Percentiles rank a stretch among this genome's conserved stretches.
phyloP scores from a whole-genome alignment of 37 sponge, comb jelly and placozoan species.

The Eunapius fragilis region DNA sequence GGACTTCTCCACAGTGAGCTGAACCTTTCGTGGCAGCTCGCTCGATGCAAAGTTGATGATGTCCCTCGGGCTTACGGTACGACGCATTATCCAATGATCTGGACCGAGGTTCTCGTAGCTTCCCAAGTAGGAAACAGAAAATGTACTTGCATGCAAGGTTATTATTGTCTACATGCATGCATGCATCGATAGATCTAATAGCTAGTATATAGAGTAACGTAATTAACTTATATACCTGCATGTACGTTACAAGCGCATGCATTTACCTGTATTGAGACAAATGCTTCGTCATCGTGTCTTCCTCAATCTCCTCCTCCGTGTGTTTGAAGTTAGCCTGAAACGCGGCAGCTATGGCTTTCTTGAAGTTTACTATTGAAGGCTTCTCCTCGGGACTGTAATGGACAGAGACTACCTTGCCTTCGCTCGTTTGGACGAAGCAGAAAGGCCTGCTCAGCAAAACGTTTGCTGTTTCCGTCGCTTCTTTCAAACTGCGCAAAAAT shows the following conservation, averaged over 20 bases:
- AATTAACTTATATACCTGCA: no score
- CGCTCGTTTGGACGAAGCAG: constrained; percentile 34
- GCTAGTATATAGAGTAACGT: no score
- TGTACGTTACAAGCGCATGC: no score
- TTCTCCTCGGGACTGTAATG: constrained; percentile 15
- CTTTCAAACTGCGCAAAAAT: not conserved
- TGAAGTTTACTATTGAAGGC: constrained; percentile 37
- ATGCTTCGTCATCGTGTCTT: constrained; percentile 18
- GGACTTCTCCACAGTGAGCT: not conserved
- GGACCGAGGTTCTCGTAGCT: not conserved
- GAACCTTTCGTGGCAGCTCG: not conserved
- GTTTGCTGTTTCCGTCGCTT: not conserved
- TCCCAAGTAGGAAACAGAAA: not conserved
- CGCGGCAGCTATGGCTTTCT: constrained; percentile 51
- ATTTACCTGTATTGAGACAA: constrained; percentile 34
- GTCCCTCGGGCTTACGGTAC: not conserved
- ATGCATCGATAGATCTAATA: no score
- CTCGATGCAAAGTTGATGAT: not conserved
- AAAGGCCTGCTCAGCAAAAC: constrained; percentile 3
- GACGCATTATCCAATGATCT: not conserved
- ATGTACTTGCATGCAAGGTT: no score
- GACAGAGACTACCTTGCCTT: constrained; percentile 50
- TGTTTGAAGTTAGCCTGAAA: constrained; percentile 59
- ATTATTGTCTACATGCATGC: no score
- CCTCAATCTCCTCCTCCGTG: constrained; percentile 22